Base-by-base conservation (phyloP, 1,140 invertebrate genomes). In the Philopotamus ludificatus region DNA sequence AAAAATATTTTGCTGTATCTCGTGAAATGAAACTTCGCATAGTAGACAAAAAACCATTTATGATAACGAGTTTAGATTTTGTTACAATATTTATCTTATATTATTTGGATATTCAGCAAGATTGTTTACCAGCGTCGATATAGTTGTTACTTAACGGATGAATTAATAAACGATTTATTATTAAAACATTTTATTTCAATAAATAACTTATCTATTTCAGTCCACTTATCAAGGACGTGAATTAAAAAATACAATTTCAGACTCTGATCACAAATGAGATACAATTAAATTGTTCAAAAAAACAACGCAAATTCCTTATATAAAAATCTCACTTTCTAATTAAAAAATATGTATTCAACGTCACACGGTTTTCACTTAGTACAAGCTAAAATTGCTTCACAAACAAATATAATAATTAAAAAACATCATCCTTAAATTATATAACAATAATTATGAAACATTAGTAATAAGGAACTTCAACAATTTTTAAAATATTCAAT, bases 101-200 rank as follows among this genome's bases (percentile, higher is more conserved):
- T n/a, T n/a, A n/a, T n/a, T n/a, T n/a, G n/a, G n/a, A n/a, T n/a
- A n/a, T n/a, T n/a, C n/a, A n/a, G n/a, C n/a, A n/a, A n/a, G n/a
- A n/a, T n/a, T n/a, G n/a, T n/a, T n/a, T n/a, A n/a, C n/a, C n/a
- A n/a, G n/a, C n/a, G n/a, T n/a, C n/a, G n/a, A n/a, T n/a, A n/a
- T n/a, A n/a, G n/a, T n/a, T n/a, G n/a, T n/a, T n/a, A n/a, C n/a
- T n/a, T n/a, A n/a, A n/a, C n/a, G n/a, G n/a, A n/a, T n/a, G n/a
- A n/a, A n/a, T n/a, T n/a, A n/a, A n/a, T n/a, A n/a, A n/a, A n/a
- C n/a, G n/a, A n/a, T n/a, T 47, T 47, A 47, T 47, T 47, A 20
- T 47, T 47, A 47, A 47, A 47, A 47, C 44, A 47, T 47, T 47
- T 47, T 47, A 47, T 47, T 47, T 8, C 44, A 47, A 47, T 47